Base-by-base conservation (phyloP, 2,888 invertebrate genomes). In the Ormia ochracea region DNA sequence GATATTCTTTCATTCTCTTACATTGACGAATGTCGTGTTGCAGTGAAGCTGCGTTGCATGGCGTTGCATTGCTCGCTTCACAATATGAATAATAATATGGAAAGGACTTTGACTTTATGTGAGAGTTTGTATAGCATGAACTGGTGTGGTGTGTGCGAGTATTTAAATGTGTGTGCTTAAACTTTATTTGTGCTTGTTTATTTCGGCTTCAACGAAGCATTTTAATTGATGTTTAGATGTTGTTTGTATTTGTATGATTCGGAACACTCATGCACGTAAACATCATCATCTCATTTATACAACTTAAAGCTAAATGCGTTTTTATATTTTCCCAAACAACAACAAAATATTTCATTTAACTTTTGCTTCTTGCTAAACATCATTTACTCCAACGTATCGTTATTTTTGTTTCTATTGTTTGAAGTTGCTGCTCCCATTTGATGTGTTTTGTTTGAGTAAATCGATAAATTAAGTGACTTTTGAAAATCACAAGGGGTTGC, bases 391-490 rank as follows among this genome's bases (percentile, higher is more conserved):
- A 23, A 19, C 41, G 19, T 63, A 63, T 14, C 7, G 9, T 33
- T 52, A 1, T 45, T 56, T 61, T 54, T 54, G 0, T 43, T 48
- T 56, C 28, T 58, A 6, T 48, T 43, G 41, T 17, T 41, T 72
- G 10, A 23, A 43, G 28, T 5, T 52, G 63, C 9, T 48, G 58
- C 10, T 66, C 38, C 50, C 17, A 41, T 63, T 63, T 77, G 63
- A n/a, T n/a, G n/a, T n/a, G n/a, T n/a, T n/a, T 50, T 77, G 19
- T 56, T 76, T 56, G 31, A 76, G 80, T 58, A 52, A 66, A 80
- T 76, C 80, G 80, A 72, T 56, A 76, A 80, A 80, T 80, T 54
- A 72, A 80, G 76, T 76, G 80, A 76, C 76, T 80, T 80, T 80
- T 38, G 33, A 61, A 80, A 75, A 61, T 59, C 26, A 52, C 50